phyloP scores from a whole-genome alignment of 2,797 vertebrate species.

The Nyctibius grandis region DNA sequence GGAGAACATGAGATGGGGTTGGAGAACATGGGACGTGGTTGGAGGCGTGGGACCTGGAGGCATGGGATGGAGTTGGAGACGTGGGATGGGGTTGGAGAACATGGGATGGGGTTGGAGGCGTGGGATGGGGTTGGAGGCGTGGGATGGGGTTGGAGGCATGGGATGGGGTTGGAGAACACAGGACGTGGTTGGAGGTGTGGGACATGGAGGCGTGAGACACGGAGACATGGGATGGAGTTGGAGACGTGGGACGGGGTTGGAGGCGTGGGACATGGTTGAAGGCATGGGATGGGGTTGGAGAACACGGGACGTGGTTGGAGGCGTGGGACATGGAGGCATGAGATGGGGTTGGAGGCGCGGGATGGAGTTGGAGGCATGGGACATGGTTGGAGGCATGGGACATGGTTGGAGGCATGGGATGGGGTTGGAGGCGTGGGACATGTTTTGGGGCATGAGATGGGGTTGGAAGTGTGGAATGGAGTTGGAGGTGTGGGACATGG shows the following conservation, averaged over 20 bases:
- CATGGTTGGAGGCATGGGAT: not conserved
- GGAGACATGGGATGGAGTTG: not conserved
- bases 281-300: not conserved
- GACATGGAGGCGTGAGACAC: not conserved
- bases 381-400: not conserved
- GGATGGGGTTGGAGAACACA: too few species aligned
- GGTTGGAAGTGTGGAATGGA: rapidly evolving
- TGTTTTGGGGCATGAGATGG: not conserved
- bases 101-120: rapidly evolving
- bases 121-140: too few species aligned
- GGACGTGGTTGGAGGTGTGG: not conserved
- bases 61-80: not conserved
- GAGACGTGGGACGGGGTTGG: not conserved
- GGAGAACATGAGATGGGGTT: not conserved
- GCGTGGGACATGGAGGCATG: not conserved
- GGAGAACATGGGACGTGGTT: too few species aligned
- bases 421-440: not conserved
- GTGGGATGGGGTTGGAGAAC: rapidly evolving
- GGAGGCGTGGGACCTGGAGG: not conserved
- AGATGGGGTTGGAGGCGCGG: too few species aligned
- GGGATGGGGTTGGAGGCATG: not conserved
- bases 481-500: rapidly evolving
- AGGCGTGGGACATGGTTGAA: not conserved
- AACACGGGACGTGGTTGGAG: not conserved
- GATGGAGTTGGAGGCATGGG: not conserved